Evolutionary conservation across 1,140 invertebrate species (phyloP).

Genomic region (Archegozetes longisetosus): DNA sequence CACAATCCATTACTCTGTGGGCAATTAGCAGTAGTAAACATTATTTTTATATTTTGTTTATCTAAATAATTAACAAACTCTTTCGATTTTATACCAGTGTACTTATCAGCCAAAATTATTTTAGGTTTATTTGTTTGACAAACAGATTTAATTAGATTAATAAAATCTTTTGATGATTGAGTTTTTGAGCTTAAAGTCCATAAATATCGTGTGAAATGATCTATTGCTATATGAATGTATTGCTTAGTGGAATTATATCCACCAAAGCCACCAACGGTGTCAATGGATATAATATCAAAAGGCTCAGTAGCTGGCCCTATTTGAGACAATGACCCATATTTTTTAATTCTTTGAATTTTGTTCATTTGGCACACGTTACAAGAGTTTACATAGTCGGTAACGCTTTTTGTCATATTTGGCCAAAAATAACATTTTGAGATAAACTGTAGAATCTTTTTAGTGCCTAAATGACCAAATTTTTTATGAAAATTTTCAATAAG

Average conservation of each 20-base stretch:
- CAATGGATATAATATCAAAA: slow-evolving; percentile 16
- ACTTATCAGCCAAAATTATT: background rate
- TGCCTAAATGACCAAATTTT: too few species aligned
- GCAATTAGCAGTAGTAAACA: background rate
- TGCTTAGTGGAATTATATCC: slow-evolving; percentile 8
- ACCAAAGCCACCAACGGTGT: too few species aligned
- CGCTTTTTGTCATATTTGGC: background rate
- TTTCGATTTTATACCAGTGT: background rate
- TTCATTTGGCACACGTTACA: slow-evolving; percentile 5
- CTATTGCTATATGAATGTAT: slow-evolving; percentile 13
- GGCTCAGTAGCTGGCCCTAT: slow-evolving; percentile 9
- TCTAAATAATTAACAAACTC: slow-evolving; percentile 3
- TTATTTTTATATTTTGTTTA: background rate
- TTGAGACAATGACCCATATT: background rate
- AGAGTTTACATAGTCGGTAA: background rate
- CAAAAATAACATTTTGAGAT: slow-evolving; percentile 3
- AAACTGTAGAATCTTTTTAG: background rate
- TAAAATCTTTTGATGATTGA: slow-evolving; percentile 8
- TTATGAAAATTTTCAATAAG: slow-evolving; percentile 8
- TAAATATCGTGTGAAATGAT: slow-evolving; percentile 4
- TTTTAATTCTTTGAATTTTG: background rate
- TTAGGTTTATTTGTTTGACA: background rate
- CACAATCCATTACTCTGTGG: background rate
- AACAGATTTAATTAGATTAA: background rate
- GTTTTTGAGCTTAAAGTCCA: background rate